Conservation (phyloP, 2,797 vertebrate genomes). For the Danionella dracula region DNA sequence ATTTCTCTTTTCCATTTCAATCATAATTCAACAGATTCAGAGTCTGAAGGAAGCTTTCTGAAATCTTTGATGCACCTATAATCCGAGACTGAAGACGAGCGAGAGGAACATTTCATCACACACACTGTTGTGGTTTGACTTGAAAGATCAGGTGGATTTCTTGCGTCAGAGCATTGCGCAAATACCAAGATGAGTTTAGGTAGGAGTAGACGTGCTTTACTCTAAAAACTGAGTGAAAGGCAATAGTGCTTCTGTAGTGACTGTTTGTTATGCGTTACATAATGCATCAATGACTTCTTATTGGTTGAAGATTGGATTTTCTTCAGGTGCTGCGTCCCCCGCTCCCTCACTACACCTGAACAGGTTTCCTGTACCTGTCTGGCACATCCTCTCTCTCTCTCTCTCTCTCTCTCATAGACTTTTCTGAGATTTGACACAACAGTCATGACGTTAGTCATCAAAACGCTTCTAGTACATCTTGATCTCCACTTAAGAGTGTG, state of each 20-base stretch:
- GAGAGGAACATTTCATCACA: not conserved
- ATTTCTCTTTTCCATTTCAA: too few species aligned
- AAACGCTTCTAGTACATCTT: not conserved
- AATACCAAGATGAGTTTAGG: constrained; percentile 20
- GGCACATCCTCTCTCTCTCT: constrained; percentile 1
- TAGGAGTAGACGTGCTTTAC: not conserved
- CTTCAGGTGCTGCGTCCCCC: constrained; percentile 22
- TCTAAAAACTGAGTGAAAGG: not conserved
- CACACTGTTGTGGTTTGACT: not conserved
- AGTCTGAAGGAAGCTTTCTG: too few species aligned
- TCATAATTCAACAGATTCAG: too few species aligned
- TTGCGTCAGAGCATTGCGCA: constrained; percentile 23
- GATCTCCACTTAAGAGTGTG: not conserved
- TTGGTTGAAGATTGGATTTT: constrained; percentile 52
- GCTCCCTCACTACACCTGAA: constrained; percentile 12
- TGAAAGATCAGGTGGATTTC: not conserved
- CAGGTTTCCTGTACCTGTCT: constrained; percentile 35
- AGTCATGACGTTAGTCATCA: not conserved
- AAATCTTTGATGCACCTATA: not conserved
- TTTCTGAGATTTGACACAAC: constrained; percentile 8
- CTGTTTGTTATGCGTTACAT: not conserved
- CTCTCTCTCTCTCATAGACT: not conserved
- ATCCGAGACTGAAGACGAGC: not conserved
- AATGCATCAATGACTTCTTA: not conserved
- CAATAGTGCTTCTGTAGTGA: not conserved